These are phyloP conservation scores for Saiga tatarica DNA, from an alignment of 2,113 vertebrate species.

Conservation along the genomic window DNA sequence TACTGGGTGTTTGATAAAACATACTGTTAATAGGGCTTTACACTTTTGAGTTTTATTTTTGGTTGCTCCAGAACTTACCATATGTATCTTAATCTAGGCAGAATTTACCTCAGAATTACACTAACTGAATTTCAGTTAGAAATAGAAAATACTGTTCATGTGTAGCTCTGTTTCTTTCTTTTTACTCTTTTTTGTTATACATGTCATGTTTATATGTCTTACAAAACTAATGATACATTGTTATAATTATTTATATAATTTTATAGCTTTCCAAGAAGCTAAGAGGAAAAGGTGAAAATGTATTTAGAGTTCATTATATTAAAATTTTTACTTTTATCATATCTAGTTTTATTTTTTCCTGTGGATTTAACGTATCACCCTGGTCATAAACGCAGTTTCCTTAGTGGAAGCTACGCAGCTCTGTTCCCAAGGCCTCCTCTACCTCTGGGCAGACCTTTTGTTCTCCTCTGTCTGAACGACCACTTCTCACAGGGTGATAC, in stretches of 20 bases:
- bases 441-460: not conserved
- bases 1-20: not conserved
- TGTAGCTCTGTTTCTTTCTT: not conserved
- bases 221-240: not conserved
- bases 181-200: not conserved
- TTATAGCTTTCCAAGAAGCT: not conserved
- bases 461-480: not conserved
- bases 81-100: not conserved
- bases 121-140: not conserved
- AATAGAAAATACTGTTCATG: not conserved
- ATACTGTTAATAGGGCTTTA: not conserved
- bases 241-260: not conserved
- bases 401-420: not conserved
- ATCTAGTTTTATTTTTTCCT: not conserved
- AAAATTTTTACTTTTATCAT: not conserved
- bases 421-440: not conserved
- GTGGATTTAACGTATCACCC: not conserved
- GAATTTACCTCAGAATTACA: not conserved
- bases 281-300: not conserved
- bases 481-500: not conserved
- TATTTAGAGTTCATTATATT: not conserved
- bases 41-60: not conserved
- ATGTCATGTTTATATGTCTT: not conserved
- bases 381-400: not conserved
- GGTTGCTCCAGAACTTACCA: not conserved